Conservation (phyloP, 2,888 invertebrate species). For the Dusona sp. region DNA sequence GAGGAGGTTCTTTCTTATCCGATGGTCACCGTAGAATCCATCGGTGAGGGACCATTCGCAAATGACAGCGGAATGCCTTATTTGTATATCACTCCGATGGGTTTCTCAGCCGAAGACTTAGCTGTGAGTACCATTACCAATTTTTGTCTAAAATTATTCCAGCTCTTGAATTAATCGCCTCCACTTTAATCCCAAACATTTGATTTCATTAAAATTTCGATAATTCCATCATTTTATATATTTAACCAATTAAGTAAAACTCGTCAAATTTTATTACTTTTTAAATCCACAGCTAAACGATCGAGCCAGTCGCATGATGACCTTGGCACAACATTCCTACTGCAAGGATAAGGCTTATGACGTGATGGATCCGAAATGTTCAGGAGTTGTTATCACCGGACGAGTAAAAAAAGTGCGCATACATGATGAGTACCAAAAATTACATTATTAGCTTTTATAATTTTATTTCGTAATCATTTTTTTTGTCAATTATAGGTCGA, state of each 20-base stretch:
- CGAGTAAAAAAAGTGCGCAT: conserved; percentile 87
- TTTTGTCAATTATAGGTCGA: conserved; percentile 84
- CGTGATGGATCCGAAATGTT: conserved; percentile 92
- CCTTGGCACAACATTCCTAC: conserved; percentile 89
- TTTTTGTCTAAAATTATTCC: background rate
- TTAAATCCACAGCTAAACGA: conserved; percentile 86
- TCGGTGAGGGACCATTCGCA: conserved; percentile 89
- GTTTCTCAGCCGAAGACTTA: conserved; percentile 89
- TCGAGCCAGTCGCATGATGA: conserved; percentile 88
- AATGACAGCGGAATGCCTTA: conserved; percentile 91
- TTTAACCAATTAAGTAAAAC: background rate
- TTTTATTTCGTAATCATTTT: background rate
- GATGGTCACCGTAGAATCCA: conserved; percentile 89
- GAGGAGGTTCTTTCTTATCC: conserved; percentile 88
- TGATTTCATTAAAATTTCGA: background rate
- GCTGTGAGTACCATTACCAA: conserved; percentile 85
- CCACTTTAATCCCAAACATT: background rate
- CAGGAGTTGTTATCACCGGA: conserved; percentile 90
- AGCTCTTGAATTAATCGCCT: background rate
- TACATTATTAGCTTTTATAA: background rate
- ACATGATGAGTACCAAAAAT: too few relatives aligned
- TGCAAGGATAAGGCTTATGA: conserved; percentile 88
- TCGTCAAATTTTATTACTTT: conserved; percentile 23
- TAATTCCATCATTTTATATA: background rate
- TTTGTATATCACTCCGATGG: conserved; percentile 90